These are phyloP conservation scores for Alethe castanea DNA, from an alignment of 2,113 vertebrate species.

Conservation along the genomic window DNA sequence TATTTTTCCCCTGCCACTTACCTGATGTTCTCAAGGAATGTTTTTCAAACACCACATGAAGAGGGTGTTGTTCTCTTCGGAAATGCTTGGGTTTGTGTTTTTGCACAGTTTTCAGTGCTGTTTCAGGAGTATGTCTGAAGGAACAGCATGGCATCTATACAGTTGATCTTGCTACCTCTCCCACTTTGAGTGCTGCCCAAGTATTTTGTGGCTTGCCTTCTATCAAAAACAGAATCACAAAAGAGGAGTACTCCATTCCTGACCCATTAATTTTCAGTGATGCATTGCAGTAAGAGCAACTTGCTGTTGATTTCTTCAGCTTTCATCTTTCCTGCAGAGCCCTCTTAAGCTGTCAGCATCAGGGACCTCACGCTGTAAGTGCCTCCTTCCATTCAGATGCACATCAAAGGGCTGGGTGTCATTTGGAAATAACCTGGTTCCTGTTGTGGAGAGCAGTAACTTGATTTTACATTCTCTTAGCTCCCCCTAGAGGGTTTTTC, in stretches of 20 bases:
- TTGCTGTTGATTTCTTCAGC: not conserved
- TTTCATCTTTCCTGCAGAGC: not conserved
- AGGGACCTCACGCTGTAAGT: not conserved
- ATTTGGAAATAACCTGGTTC: not conserved
- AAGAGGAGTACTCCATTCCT: not conserved
- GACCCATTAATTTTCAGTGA: not conserved
- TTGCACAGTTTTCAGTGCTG: not conserved
- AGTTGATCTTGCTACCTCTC: not conserved
- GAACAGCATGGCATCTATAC: not conserved
- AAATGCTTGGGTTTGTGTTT: not conserved
- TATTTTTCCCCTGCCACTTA: not conserved
- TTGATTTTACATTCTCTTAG: not conserved
- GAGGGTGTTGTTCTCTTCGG: not conserved
- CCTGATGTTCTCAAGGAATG: not conserved
- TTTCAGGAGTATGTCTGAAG: not conserved
- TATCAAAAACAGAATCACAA: not conserved
- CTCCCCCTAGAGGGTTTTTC: conserved; percentile 67
- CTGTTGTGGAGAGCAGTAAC: not conserved
- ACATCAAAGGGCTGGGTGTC: not conserved
- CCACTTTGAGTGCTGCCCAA: not conserved
- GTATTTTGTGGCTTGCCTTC: not conserved
- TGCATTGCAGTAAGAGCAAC: not conserved
- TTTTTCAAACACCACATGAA: not conserved
- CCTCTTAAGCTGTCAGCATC: not conserved
- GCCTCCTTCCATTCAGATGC: not conserved